A percentile compares a stretch with the other conserved stretches of the same genome.
Conservation (phyloP, 1,140 invertebrate genomes). For the Atta colombica region DNA sequence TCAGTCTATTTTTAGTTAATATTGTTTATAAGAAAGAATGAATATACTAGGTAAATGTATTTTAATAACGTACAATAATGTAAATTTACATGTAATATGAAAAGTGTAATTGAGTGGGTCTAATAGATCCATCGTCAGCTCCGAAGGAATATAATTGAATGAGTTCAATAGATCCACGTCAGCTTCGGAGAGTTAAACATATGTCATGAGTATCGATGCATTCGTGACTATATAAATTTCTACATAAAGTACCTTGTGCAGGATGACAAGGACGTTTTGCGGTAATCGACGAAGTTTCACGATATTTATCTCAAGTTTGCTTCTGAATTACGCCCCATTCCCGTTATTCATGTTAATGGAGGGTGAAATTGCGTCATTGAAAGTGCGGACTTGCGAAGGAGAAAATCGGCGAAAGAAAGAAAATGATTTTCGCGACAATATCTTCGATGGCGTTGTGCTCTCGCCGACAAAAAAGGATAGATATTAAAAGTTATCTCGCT, state of each 20-base stretch:
- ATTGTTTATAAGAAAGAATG: too few species aligned
- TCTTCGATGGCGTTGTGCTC: conserved; percentile 23
- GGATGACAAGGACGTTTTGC: neutral
- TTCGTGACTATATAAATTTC: conserved; percentile 14
- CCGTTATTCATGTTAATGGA: conserved; percentile 34
- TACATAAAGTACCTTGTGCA: neutral
- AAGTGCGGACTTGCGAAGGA: neutral
- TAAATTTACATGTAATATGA: too few species aligned
- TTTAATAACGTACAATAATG: too few species aligned
- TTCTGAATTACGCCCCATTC: conserved; percentile 21
- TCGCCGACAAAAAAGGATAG: neutral
- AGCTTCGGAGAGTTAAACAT: neutral
- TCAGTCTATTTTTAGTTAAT: too few species aligned
- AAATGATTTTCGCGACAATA: neutral
- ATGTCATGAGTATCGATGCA: neutral
- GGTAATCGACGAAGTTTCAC: conserved; percentile 47
- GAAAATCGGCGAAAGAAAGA: neutral
- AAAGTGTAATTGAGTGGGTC: too few species aligned
- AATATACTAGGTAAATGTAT: too few species aligned
- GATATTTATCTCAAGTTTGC: conserved; percentile 30
- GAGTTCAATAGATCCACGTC: too few species aligned
- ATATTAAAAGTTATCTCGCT: conserved; percentile 60
- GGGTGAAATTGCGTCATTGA: conserved; percentile 16
- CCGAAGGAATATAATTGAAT: too few species aligned
- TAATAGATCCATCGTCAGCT: too few species aligned